Evolutionary conservation across 2,888 invertebrate genomes (phyloP).

Genomic region (Hyppa rectilinea): DNA sequence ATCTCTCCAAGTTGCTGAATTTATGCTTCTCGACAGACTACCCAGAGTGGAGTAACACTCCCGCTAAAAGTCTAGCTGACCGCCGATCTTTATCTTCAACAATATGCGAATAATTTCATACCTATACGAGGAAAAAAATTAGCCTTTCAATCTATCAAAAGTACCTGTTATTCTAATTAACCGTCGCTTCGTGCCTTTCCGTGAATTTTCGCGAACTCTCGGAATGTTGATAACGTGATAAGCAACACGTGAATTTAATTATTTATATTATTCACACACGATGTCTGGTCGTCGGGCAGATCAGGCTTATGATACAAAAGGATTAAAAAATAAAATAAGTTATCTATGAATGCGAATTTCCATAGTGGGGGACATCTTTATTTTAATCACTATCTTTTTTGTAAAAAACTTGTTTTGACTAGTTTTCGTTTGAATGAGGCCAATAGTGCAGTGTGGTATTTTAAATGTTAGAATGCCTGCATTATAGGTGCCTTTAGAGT

Average conservation of each 20-base stretch:
- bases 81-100: background rate
- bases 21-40: no score
- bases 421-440: constrained; percentile 14
- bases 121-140: background rate
- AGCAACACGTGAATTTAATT: constrained; percentile 20
- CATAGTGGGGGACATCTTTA: constrained; percentile 6
- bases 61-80: background rate
- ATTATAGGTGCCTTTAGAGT: background rate
- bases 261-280: constrained; percentile 11
- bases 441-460: background rate
- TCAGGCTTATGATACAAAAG: constrained; percentile 16
- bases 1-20: background rate
- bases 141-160: background rate
- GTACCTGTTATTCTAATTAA: constrained; percentile 3
- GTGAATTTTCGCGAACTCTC: constrained; percentile 44
- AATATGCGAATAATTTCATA: background rate
- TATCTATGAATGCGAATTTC: constrained; percentile 22
- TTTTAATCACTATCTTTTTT: constrained; percentile 22
- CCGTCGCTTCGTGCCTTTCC: background rate
- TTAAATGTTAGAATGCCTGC: no score
- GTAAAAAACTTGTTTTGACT: constrained; percentile 16
- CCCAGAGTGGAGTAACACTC: no score
- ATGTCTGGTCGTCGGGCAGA: constrained; percentile 7
- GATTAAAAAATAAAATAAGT: background rate
- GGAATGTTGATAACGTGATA: constrained; percentile 40